Conservation (phyloP, 1,140 invertebrate genomes). For the Aphidius gifuensis region DNA sequence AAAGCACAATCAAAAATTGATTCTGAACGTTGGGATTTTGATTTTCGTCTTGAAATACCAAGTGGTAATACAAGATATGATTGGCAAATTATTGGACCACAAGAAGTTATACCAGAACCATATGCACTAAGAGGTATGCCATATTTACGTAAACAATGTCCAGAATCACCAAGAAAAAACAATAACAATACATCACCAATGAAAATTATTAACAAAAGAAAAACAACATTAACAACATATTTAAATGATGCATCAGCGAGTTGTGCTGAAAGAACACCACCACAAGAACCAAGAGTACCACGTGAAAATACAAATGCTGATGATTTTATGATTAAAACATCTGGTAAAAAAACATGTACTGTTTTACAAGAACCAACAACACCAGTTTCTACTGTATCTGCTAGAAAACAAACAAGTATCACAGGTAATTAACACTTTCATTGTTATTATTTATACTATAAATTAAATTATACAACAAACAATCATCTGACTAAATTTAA, state of each 20-base stretch:
- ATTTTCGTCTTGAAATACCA: conserved; percentile 51
- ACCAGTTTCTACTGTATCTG: conserved; percentile 32
- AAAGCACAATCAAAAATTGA: conserved; percentile 47
- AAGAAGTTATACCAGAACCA: conserved; percentile 49
- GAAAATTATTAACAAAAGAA: neutral
- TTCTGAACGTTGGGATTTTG: conserved; percentile 55
- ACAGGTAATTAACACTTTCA: conserved; percentile 39
- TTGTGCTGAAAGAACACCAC: conserved; percentile 45
- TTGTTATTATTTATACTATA: conserved; percentile 5
- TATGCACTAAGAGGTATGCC: conserved; percentile 52
- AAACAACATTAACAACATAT: conserved; percentile 24
- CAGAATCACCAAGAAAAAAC: conserved; percentile 34
- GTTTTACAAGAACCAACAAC: conserved; percentile 34
- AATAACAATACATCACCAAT: conserved; percentile 4
- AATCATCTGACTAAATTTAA: neutral
- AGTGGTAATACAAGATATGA: conserved; percentile 44
- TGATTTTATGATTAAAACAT: conserved; percentile 21
- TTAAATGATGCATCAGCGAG: conserved; percentile 8
- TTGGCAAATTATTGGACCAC: conserved; percentile 43
- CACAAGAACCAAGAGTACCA: conserved; percentile 43
- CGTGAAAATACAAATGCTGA: conserved; percentile 36
- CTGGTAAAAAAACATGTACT: conserved; percentile 28
- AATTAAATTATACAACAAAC: neutral
- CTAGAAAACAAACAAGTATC: conserved; percentile 48
- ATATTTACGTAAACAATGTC: conserved; percentile 44